Base-by-base conservation (phyloP, 1,140 invertebrate genomes). In the Microplitis mediator region DNA sequence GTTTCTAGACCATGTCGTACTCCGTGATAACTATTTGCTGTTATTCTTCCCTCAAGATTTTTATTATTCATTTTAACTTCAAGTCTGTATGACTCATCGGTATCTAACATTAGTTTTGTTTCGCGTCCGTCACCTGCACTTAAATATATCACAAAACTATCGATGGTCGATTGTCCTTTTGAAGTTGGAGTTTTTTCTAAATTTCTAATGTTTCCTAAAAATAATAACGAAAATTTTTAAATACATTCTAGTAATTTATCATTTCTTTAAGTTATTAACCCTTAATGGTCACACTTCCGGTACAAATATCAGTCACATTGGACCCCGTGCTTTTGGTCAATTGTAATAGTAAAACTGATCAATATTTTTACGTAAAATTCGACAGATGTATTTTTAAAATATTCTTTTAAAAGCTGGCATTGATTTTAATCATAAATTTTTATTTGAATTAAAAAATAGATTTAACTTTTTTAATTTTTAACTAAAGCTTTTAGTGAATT, bases 1-100 rank as follows among this genome's bases (percentile, higher is more conserved):
- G 94, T 95, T 80, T 95, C 94, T 8, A 95, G 84, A 0, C 91
- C 95, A 75, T 95, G 93, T 1, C 94, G 89, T 0, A 91, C 92
- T 0, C 94, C 95, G 77, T 93, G 94, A 81, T 91, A 95, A 0
- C 91, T 93, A 8, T 88, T 89, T 0, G 91, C 93, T 0, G 79
- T 85, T 54, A 96, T 91, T 31, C 89, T 89, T 0, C 89, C 91
- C 4, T 90, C 86, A 0, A 93, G 69, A 2, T 86, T 76, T 13
- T 86, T 84, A 13, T 86, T 88, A 74, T 88, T 85, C 39, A 89
- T 86, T 35, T 82, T 81, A 1, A 94, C 77, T 1, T 88, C 87
- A 4, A 95, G 79, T 36, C 89, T 90, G 78, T 95, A 95, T 39
- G 91, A 91, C 79, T 95, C 94, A 76, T 94, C 91, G 0, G 92